A percentile compares a stretch with the other conserved stretches of the same genome.
phyloP scores from a whole-genome alignment of 2,888 invertebrate genomes.

The Spilarctia lutea region DNA sequence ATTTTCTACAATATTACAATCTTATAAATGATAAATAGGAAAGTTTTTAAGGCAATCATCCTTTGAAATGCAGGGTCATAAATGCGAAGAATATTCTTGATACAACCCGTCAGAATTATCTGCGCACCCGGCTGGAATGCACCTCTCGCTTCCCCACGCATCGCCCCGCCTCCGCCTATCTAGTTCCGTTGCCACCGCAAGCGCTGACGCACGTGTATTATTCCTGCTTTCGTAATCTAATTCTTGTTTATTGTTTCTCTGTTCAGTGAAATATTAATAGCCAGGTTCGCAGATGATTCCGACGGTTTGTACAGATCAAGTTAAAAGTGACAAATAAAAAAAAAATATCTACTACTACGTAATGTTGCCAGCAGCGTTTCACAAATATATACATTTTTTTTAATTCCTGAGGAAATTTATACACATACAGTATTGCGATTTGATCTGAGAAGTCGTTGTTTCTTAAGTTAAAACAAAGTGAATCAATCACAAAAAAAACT shows the following conservation, averaged over 20 bases:
- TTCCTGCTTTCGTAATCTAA: too few relatives aligned
- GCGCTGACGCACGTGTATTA: too few relatives aligned
- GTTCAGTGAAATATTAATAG: too few relatives aligned
- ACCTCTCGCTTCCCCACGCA: too few relatives aligned
- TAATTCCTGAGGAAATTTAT: background rate
- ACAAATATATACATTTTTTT: background rate
- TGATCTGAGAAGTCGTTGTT: background rate
- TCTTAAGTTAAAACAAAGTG: too few relatives aligned
- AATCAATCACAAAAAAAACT: background rate
- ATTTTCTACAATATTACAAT: slow-evolving; percentile 11
- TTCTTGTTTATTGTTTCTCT: too few relatives aligned
- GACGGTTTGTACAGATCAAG: too few relatives aligned
- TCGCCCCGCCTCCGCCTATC: too few relatives aligned
- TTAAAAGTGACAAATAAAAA: background rate
- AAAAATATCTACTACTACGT: background rate
- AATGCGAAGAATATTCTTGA: slow-evolving; percentile 9
- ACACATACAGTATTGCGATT: background rate
- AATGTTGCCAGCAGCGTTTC: background rate
- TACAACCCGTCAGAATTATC: too few relatives aligned
- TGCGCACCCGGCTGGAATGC: too few relatives aligned
- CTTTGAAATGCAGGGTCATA: slow-evolving; percentile 16
- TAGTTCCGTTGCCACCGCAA: too few relatives aligned
- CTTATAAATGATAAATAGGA: background rate
- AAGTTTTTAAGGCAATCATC: slow-evolving; percentile 18
- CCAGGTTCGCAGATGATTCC: too few relatives aligned